These are phyloP conservation scores for Zoanthus solanderi DNA, from an alignment of 92 coral and sea anemone genomes.

Conservation along the genomic window DNA sequence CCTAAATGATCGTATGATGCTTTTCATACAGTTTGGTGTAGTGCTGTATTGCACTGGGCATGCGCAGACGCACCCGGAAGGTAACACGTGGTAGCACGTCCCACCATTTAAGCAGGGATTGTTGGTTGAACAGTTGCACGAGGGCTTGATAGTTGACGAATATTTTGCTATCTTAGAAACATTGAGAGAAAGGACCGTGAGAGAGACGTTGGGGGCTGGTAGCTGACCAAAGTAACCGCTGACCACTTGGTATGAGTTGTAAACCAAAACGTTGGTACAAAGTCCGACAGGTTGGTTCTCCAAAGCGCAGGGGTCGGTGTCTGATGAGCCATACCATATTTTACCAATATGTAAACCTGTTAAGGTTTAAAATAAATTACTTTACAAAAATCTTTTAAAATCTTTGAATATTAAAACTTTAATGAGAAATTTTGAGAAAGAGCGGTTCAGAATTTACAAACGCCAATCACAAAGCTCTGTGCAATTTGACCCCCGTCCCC, in stretches of 20 bases:
- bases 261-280: conserved; percentile 74
- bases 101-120: conserved; percentile 88
- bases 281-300: conserved; percentile 68
- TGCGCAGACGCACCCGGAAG: conserved; percentile 85
- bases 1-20: conserved; percentile 79
- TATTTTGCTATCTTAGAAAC: conserved; percentile 65
- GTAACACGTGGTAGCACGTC: conserved; percentile 75
- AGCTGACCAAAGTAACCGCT: conserved; percentile 91
- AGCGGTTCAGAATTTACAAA: too few relatives aligned
- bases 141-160: conserved; percentile 52
- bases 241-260: conserved; percentile 78
- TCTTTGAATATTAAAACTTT: not conserved
- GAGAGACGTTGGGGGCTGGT: conserved; percentile 84
- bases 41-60: conserved; percentile 72
- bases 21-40: conserved; percentile 80
- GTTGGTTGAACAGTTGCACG: conserved; percentile 57
- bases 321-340: conserved; percentile 67
- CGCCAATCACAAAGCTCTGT: too few relatives aligned
- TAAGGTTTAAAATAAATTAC: not conserved
- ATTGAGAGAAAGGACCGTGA: conserved; percentile 85
- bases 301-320: conserved; percentile 76
- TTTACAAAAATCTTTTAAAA: not conserved
- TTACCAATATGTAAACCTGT: conserved; percentile 55
- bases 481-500: too few relatives aligned
- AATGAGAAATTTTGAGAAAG: too few relatives aligned